Percentiles rank a stretch among this genome's conserved stretches.
phyloP scores from a whole-genome alignment of 2,888 invertebrate genomes.

The Notocelia uddmanniana region DNA sequence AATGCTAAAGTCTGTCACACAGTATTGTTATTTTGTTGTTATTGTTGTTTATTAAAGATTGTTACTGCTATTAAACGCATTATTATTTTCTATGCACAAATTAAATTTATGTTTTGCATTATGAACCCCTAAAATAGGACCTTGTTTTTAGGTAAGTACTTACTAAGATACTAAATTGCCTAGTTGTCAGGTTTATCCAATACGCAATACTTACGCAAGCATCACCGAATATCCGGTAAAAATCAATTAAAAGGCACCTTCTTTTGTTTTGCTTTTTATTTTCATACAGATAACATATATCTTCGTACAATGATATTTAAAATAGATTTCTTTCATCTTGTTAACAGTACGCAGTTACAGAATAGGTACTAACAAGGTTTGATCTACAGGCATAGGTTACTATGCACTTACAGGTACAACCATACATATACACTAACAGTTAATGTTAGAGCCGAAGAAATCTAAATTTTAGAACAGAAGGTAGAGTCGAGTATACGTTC shows the following conservation, averaged over 20 bases:
- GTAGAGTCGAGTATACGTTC: background rate
- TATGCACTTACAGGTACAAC: slow-evolving; percentile 38
- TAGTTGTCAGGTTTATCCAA: background rate
- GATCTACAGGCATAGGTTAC: slow-evolving; percentile 27
- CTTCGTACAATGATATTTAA: slow-evolving; percentile 83
- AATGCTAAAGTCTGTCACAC: slow-evolving; percentile 59
- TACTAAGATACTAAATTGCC: background rate
- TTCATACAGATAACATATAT: slow-evolving; percentile 81
- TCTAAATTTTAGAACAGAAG: slow-evolving; percentile 27
- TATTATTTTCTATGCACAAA: slow-evolving; percentile 48
- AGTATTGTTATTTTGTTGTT: slow-evolving; percentile 59
- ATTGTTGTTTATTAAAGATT: slow-evolving; percentile 65
- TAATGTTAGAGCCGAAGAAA: slow-evolving; percentile 41
- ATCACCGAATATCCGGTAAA: background rate
- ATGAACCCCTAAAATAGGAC: background rate
- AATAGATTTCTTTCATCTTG: slow-evolving; percentile 79
- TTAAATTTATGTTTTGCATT: slow-evolving; percentile 3
- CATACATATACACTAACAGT: slow-evolving; percentile 37
- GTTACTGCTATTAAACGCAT: slow-evolving; percentile 54
- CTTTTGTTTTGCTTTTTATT: slow-evolving; percentile 67
- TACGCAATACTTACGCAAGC: background rate
- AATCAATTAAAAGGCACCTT: slow-evolving; percentile 47
- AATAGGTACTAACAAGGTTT: slow-evolving; percentile 48
- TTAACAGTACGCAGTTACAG: slow-evolving; percentile 71
- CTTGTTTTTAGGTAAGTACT: background rate